Percentiles rank a stretch among this genome's conserved stretches.
These are phyloP conservation scores for Pogonognathellus flavescens DNA, from an alignment of 1,140 invertebrate species.

Conservation along the genomic window DNA sequence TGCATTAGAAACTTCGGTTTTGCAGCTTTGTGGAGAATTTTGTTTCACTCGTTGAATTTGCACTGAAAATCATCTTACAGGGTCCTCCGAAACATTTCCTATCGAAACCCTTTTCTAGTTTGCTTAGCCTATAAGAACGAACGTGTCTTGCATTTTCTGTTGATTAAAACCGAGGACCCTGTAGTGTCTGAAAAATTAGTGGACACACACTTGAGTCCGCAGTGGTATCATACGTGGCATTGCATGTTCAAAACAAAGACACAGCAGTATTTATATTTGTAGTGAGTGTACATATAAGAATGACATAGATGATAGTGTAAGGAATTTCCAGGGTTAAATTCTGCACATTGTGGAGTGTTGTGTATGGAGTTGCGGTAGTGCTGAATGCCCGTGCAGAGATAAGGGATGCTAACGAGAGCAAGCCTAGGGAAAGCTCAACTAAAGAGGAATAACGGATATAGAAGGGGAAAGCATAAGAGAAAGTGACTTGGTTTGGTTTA, in stretches of 20 bases:
- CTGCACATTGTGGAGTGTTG: not conserved
- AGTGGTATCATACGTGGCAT: no score
- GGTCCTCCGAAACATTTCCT: conserved; percentile 28
- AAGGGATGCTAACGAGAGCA: conserved; percentile 1
- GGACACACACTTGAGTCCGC: no score
- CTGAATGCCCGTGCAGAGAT: no score
- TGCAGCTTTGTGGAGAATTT: conserved; percentile 15
- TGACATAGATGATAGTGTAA: no score
- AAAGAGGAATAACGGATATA: not conserved
- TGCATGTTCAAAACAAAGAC: no score
- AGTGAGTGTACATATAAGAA: no score
- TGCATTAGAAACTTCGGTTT: conserved; percentile 15
- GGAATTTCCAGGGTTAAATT: no score
- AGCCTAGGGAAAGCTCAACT: not conserved
- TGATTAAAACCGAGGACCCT: conserved; percentile 3
- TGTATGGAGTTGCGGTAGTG: not conserved
- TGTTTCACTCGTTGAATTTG: conserved; percentile 20
- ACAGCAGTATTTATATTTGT: no score
- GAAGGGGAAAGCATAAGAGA: not conserved
- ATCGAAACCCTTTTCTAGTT: not conserved
- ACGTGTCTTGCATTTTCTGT: not conserved
- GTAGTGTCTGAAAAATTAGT: not conserved
- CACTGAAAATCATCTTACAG: not conserved
- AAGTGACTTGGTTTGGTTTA: conserved; percentile 29
- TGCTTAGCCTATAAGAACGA: no score